Base-by-base conservation (phyloP, 2,113 vertebrate genomes). In the Anolis sagrei region DNA sequence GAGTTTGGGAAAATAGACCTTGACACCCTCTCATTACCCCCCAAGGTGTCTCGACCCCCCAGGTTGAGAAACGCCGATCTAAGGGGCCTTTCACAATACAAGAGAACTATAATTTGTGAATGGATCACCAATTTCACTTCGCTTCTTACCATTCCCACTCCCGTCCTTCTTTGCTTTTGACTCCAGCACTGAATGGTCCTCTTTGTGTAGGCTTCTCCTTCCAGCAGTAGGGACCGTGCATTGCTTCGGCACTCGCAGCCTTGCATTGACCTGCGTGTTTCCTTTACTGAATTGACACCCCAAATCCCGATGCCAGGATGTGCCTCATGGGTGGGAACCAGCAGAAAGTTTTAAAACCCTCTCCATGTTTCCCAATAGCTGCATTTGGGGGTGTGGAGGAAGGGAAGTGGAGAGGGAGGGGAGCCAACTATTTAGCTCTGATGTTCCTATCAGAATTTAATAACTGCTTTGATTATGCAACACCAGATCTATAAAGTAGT, bases 381-480 rank as follows among this genome's bases (percentile, higher is more conserved):
- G 54, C 48, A n/a, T 18, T 36, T 74, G 25, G 25, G 51, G 29
- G 23, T 34, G 51, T 58, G 36, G 44, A 58, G 68, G 36, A 29
- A 29, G 34, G 21, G 18, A 2, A 58, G 16, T 58, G 54, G 29
- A 6, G 36, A 29, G 8, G 54, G 25, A 62, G 51, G 27, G n/a
- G 18, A 32, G 13, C 68, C 32, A 19, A 25, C 21, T 49, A 18
- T 44, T 70, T 86, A 80, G 58, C 23, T 39, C 58, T 66, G 44
- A 66, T 74, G 61, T 64, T 66, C 84, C 61, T 86, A 80, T 80
- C n/a, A 80, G 78, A 48, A 86, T 86, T 74, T 80, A 80, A 70
- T 78, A 85, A 86, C 39, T 36, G 36, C 36, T 64, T 13, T 86
- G 69, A 80, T 86, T 73, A 80, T 80, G 84, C 77, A 86, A 86